A percentile compares a stretch with the other conserved stretches of the same genome.
phyloP scores from a whole-genome alignment of 2,113 vertebrate species.

The Vulpes lagopus region DNA sequence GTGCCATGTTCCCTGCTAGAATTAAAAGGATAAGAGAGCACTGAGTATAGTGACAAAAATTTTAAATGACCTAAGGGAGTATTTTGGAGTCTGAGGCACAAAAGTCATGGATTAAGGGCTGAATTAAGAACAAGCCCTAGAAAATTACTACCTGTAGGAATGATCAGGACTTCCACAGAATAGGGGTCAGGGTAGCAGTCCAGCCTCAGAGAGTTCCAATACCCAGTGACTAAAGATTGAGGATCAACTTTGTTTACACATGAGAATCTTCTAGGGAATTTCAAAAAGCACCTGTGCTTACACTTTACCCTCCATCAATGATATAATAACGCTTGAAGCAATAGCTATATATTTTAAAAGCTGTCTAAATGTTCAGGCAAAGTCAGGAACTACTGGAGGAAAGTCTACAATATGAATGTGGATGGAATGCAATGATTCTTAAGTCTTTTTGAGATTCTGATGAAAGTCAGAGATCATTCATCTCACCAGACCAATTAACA shows the following conservation, averaged over 20 bases:
- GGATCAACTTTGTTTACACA: background rate
- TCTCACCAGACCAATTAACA: background rate
- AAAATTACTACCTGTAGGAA: background rate
- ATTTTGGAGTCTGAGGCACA: conserved; percentile 14
- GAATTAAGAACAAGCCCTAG: conserved; percentile 3
- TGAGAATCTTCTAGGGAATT: background rate
- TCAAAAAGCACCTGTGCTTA: background rate
- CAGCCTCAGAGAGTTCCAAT: background rate
- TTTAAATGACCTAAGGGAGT: background rate
- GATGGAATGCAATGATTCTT: background rate
- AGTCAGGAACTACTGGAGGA: background rate
- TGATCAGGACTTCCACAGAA: background rate
- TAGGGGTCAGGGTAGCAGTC: background rate
- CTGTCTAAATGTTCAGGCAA: background rate
- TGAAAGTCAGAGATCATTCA: background rate
- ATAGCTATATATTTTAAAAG: background rate
- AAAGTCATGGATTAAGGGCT: background rate
- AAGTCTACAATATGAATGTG: background rate
- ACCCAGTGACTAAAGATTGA: background rate
- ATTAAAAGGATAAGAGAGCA: background rate
- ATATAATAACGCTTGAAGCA: background rate
- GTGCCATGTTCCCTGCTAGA: background rate
- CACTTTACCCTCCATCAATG: background rate
- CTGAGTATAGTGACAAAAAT: background rate
- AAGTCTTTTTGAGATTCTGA: background rate